These are phyloP conservation scores for Gymnoscelis rufifasciata DNA, from an alignment of 2,888 invertebrate genomes.

Conservation along the genomic window DNA sequence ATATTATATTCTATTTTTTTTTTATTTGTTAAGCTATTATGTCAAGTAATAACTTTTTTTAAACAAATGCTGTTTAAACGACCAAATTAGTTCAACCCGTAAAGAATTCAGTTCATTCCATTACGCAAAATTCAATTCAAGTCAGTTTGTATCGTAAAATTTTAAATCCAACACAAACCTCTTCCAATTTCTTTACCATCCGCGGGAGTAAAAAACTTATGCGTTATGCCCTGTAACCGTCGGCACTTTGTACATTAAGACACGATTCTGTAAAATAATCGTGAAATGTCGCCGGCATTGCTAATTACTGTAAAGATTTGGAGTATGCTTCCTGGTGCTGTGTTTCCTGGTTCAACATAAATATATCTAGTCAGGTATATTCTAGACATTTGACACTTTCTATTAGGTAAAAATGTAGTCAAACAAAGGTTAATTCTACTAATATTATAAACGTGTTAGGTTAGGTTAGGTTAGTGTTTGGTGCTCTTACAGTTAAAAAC, in stretches of 20 bases:
- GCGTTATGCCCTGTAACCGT: slow-evolving; percentile 23
- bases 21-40: neutral
- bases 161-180: slow-evolving; percentile 28
- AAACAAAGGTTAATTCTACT: too few species aligned
- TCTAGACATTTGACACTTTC: too few species aligned
- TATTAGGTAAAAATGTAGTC: too few species aligned
- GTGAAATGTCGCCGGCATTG: too few species aligned
- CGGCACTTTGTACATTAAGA: slow-evolving; percentile 22
- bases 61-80: neutral
- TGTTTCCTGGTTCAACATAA: too few species aligned
- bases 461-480: too few species aligned
- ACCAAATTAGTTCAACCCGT: neutral
- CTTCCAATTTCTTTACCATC: slow-evolving; percentile 33
- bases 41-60: neutral
- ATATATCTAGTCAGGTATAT: too few species aligned
- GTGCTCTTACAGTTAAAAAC: too few species aligned
- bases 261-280: neutral
- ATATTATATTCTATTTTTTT: too few species aligned
- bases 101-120: slow-evolving; percentile 11
- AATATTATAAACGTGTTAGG: too few species aligned
- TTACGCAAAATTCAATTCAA: slow-evolving; percentile 24
- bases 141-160: slow-evolving; percentile 29
- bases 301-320: too few species aligned
- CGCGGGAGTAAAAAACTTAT: slow-evolving; percentile 30
- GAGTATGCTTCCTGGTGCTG: too few species aligned